These are phyloP conservation scores for Aeoliscus strigatus DNA, from an alignment of 2,797 vertebrate genomes.

Conservation along the genomic window DNA sequence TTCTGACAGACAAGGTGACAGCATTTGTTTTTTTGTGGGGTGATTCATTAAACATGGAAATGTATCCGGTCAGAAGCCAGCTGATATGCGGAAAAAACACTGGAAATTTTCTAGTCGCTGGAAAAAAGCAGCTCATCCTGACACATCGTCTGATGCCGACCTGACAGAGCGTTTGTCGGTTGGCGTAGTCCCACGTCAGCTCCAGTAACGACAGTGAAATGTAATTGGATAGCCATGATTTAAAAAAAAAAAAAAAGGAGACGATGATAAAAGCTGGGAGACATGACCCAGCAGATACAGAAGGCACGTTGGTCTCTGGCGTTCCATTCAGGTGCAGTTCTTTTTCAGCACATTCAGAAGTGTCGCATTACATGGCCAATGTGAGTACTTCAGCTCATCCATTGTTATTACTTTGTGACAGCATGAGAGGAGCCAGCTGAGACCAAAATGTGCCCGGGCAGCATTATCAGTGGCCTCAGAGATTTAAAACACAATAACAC, in stretches of 20 bases:
- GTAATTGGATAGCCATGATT: too few relatives aligned
- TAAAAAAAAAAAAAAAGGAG: too few relatives aligned
- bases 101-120: not conserved
- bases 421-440: constrained; percentile 50
- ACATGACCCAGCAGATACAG: constrained; percentile 18
- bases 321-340: constrained; percentile 22
- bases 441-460: constrained; percentile 70
- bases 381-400: constrained; percentile 53
- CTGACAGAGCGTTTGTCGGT: too few relatives aligned
- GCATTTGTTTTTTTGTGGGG: constrained; percentile 35
- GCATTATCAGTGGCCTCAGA: constrained; percentile 68
- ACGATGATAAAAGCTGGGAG: constrained; percentile 27
- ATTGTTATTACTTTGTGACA: constrained; percentile 58
- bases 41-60: constrained; percentile 48
- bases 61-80: constrained; percentile 12
- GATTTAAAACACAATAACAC: constrained; percentile 69
- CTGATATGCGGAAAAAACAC: constrained; percentile 13
- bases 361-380: constrained; percentile 54
- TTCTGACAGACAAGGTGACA: constrained; percentile 19
- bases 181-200: too few relatives aligned
- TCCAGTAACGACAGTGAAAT: not conserved
- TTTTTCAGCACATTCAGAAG: constrained; percentile 23
- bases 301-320: constrained; percentile 16
- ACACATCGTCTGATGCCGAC: not conserved
- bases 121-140: constrained; percentile 3